Evolutionary conservation across 1,140 invertebrate genomes (phyloP), one percentile per base, ranked within the genome.

Genomic region (Platyura marginata): DNA sequence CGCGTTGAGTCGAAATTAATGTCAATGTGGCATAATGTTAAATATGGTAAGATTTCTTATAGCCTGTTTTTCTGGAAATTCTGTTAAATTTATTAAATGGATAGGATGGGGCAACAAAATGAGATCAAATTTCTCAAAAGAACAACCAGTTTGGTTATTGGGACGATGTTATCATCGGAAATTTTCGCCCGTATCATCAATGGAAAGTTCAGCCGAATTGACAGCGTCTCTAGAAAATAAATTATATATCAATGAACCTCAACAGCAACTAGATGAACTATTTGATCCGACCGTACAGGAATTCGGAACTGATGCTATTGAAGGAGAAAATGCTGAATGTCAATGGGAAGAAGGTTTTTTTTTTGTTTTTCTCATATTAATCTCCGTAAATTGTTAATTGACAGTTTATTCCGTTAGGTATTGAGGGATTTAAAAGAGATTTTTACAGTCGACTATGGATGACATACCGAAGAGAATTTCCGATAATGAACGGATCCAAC

Each of bases 1-100:
- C 84, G 82, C 66, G 73, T 88, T 45, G 86, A 87, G 61, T 83
- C 78, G 15, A 76, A 79, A 47, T 57, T 89, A 34, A 59, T 84
- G 49, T 84, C 83, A 35, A 79, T 86, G 71, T 89, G 85, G 85
- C 87, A 88, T 60, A 89, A 88, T 62, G 72, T 90, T 39, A 88
- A 86, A 71, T 89, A 88, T 65, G 84, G 83, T 71, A 18, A 36
- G 9, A n/a, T n/a, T n/a, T n/a, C n/a, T n/a, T 40, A 32, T 44
- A 72, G 68, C 13, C 13, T 29, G 25, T 29, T 29, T 29, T 8
- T 13, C 13, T n/a, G n/a, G n/a, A n/a, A n/a, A n/a, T n/a, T n/a
- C n/a, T n/a, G n/a, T n/a, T n/a, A n/a, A n/a, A n/a, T n/a, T n/a
- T n/a, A n/a, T n/a, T n/a, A n/a, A n/a, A n/a, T n/a, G n/a, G n/a